These are phyloP conservation scores for Scaptomyza graminum DNA, from an alignment of 1,140 invertebrate genomes.

Conservation along the genomic window DNA sequence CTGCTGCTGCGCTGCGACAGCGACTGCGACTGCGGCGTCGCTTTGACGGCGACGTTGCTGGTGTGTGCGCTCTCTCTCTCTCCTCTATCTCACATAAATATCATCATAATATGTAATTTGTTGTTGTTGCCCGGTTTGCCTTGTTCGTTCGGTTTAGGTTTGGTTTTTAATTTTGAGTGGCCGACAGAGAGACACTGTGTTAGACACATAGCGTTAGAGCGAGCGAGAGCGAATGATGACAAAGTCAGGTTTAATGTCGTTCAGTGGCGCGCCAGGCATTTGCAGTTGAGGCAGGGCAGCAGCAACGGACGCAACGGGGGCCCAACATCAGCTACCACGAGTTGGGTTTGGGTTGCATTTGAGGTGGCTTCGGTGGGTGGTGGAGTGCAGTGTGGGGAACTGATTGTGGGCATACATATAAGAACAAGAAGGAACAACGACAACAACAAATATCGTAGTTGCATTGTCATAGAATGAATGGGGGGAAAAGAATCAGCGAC, in stretches of 20 bases:
- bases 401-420: conserved; percentile 52
- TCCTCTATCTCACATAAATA: conserved; percentile 42
- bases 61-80: conserved; percentile 6
- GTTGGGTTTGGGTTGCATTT: neutral
- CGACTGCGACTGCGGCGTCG: conserved; percentile 25
- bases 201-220: conserved; percentile 2
- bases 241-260: conserved; percentile 82
- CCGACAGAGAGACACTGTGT: conserved; percentile 15
- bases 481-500: conserved; percentile 6
- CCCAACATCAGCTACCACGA: conserved; percentile 1
- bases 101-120: conserved; percentile 52
- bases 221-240: conserved; percentile 30
- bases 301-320: neutral
- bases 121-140: conserved; percentile 68
- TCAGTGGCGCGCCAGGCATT: conserved; percentile 67
- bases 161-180: conserved; percentile 18
- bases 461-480: conserved; percentile 22
- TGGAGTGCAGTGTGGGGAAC: conserved; percentile 50
- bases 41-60: conserved; percentile 19
- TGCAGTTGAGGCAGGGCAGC: conserved; percentile 74
- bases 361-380: neutral
- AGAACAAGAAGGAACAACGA: conserved; percentile 11
- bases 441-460: conserved; percentile 19
- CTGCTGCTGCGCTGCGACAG: conserved; percentile 27
- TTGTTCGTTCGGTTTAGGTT: conserved; percentile 65